These are phyloP conservation scores for Trissolcus brochymenae DNA, from an alignment of 2,888 invertebrate species.

Conservation along the genomic window DNA sequence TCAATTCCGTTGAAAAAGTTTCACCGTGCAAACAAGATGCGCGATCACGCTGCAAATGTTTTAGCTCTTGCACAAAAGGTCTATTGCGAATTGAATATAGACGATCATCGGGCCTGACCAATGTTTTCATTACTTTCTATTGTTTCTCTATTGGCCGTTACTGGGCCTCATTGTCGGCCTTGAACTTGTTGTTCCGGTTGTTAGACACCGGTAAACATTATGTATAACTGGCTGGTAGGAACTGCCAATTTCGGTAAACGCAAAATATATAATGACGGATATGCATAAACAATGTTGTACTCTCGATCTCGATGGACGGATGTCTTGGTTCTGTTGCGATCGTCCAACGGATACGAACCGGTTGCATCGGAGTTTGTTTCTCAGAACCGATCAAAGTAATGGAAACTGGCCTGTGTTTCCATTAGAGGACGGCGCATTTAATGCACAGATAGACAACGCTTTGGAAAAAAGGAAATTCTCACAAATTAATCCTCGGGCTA, in stretches of 20 bases:
- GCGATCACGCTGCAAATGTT: too few relatives aligned
- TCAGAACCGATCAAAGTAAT: not conserved
- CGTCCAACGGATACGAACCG: not conserved
- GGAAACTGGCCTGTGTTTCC: constrained; percentile 26
- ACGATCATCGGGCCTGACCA: too few relatives aligned
- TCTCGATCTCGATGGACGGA: not conserved
- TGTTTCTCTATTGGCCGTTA: not conserved
- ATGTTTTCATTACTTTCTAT: too few relatives aligned
- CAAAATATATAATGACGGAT: too few relatives aligned
- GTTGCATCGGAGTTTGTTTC: not conserved
- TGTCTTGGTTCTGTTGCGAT: not conserved
- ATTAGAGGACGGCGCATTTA: not conserved
- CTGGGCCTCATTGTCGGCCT: constrained; percentile 16
- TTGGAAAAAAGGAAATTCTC: constrained; percentile 46
- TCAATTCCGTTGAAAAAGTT: not conserved
- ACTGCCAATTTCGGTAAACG: not conserved
- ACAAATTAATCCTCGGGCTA: constrained; percentile 43
- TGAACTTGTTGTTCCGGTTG: constrained; percentile 49
- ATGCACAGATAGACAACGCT: not conserved
- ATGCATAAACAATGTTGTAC: not conserved
- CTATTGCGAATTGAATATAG: too few relatives aligned
- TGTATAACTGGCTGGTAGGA: constrained; percentile 1
- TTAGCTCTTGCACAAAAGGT: too few relatives aligned
- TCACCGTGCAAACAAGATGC: too few relatives aligned
- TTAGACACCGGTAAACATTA: constrained; percentile 26